These are phyloP conservation scores for Eugnorisma glareosa DNA, from an alignment of 2,888 invertebrate genomes.

Conservation along the genomic window DNA sequence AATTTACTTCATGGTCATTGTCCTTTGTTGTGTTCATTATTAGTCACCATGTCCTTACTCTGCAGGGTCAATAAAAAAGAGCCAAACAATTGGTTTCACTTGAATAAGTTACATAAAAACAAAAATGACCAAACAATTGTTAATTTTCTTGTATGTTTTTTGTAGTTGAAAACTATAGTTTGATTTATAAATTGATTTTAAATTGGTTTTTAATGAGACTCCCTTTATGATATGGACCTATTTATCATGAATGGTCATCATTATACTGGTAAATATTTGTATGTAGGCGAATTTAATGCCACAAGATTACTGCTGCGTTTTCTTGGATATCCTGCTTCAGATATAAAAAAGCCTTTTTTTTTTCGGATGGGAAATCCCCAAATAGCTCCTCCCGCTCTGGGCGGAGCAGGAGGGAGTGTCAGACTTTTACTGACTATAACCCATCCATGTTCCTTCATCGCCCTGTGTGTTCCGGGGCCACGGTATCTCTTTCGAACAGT, in stretches of 20 bases:
- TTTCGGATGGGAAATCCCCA: too few relatives aligned
- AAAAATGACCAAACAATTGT: neutral
- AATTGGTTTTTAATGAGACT: conserved; percentile 12
- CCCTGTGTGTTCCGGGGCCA: too few relatives aligned
- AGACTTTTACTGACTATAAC: too few relatives aligned
- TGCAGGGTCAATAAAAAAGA: conserved; percentile 44
- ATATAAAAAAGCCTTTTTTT: too few relatives aligned
- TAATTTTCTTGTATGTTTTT: conserved; percentile 14
- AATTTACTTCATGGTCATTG: conserved; percentile 39
- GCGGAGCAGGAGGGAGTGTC: too few relatives aligned
- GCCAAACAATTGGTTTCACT: conserved; percentile 34
- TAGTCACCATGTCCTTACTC: conserved; percentile 46
- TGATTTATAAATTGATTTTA: neutral
- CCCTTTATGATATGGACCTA: neutral
- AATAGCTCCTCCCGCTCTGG: too few relatives aligned
- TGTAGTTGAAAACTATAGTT: conserved; percentile 4
- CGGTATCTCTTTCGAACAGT: too few relatives aligned
- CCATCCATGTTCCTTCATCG: too few relatives aligned
- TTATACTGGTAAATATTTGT: neutral
- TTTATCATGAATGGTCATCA: neutral
- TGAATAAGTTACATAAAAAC: conserved; percentile 31
- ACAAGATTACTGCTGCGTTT: too few relatives aligned
- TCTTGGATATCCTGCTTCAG: too few relatives aligned
- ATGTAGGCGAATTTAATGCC: too few relatives aligned
- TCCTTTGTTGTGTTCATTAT: conserved; percentile 30